These are phyloP conservation scores for Anguilla anguilla DNA, from an alignment of 2,797 vertebrate species.

Conservation along the genomic window DNA sequence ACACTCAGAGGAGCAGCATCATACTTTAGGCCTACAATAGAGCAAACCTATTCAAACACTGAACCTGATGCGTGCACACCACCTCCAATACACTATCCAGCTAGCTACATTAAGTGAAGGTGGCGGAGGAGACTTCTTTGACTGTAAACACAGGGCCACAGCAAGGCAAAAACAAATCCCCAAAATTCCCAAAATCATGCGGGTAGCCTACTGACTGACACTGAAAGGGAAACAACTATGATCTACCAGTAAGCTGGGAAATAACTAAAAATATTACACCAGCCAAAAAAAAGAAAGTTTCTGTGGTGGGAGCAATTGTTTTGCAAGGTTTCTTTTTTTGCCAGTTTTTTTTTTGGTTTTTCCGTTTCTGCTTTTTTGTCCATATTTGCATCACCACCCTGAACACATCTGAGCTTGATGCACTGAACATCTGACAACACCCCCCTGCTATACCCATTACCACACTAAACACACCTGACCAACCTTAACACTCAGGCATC, in stretches of 20 bases:
- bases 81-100: not conserved
- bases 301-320: not conserved
- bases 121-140: not conserved
- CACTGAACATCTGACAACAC: not conserved
- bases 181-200: not conserved
- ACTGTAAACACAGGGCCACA: too few species aligned
- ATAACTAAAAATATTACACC: not conserved
- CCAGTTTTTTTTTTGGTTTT: not conserved
- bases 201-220: not conserved
- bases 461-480: not conserved
- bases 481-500: conserved; percentile 43
- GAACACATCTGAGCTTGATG: not conserved
- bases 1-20: conserved; percentile 13
- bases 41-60: conserved; percentile 5
- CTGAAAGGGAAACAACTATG: not conserved
- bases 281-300: not conserved
- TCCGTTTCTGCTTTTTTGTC: not conserved
- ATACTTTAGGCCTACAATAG: not conserved
- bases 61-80: not conserved
- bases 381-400: not conserved
- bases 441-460: too few species aligned
- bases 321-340: not conserved
- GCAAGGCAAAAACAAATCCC: too few species aligned
- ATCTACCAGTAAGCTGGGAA: not conserved
- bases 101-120: conserved; percentile 5